Conservation (phyloP, 64 coral and sea anemone species). For the Actinia equina region DNA sequence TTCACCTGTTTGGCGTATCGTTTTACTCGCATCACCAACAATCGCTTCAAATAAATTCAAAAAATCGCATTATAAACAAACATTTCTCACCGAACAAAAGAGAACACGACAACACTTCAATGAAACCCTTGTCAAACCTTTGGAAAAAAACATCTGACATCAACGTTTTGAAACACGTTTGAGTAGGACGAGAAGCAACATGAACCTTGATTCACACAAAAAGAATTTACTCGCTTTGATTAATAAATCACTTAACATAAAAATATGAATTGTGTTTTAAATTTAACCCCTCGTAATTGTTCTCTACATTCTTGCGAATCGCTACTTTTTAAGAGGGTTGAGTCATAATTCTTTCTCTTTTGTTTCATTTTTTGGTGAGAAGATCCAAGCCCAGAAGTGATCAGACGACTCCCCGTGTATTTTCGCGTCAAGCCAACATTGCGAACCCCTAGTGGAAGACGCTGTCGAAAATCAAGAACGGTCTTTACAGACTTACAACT, state of each 20-base stretch:
- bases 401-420: constrained; percentile 58
- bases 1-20: constrained; percentile 24
- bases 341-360: neutral
- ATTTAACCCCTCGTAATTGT: neutral
- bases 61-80: constrained; percentile 15
- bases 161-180: neutral
- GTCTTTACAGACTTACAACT: constrained; percentile 69
- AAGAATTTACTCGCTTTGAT: neutral
- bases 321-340: neutral
- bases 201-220: too few relatives aligned
- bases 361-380: neutral
- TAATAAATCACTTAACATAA: neutral
- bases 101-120: neutral
- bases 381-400: constrained; percentile 66
- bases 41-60: neutral
- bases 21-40: constrained; percentile 12
- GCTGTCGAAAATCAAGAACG: constrained; percentile 59
- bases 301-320: neutral
- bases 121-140: neutral
- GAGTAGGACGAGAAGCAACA: neutral
- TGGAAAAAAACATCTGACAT: constrained; percentile 2
- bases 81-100: neutral
- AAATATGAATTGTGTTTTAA: too few relatives aligned
- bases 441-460: constrained; percentile 49
- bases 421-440: constrained; percentile 65